These are phyloP conservation scores for Pseudococcus viburni DNA, from an alignment of 2,888 invertebrate genomes.

Conservation along the genomic window DNA sequence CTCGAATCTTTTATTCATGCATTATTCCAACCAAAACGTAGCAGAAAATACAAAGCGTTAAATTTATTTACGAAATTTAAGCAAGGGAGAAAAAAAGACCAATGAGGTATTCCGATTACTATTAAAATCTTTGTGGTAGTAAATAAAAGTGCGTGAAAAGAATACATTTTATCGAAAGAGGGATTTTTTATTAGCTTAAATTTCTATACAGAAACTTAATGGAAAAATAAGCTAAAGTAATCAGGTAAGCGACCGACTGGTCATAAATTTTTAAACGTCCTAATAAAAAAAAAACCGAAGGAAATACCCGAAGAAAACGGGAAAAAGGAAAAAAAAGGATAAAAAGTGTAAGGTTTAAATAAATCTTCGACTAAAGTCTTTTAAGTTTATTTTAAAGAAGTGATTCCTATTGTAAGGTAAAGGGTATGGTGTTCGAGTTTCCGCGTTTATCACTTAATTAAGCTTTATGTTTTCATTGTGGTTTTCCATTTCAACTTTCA, in stretches of 20 bases:
- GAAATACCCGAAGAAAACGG: slow-evolving; percentile 54
- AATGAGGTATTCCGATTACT: slow-evolving; percentile 49
- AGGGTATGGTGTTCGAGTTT: slow-evolving; percentile 56
- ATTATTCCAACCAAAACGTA: slow-evolving; percentile 10
- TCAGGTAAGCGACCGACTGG: slow-evolving; percentile 65
- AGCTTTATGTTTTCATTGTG: slow-evolving; percentile 66
- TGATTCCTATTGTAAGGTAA: slow-evolving; percentile 56
- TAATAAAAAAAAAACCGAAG: slow-evolving; percentile 50
- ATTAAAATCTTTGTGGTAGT: slow-evolving; percentile 52
- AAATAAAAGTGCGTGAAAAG: slow-evolving; percentile 66
- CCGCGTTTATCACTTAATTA: slow-evolving; percentile 66
- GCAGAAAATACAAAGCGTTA: slow-evolving; percentile 44
- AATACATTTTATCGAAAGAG: slow-evolving; percentile 64
- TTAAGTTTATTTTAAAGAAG: slow-evolving; percentile 64
- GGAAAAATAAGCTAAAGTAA: slow-evolving; percentile 66
- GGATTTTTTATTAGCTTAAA: slow-evolving; percentile 65
- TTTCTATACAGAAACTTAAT: slow-evolving; percentile 64
- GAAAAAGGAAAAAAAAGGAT: slow-evolving; percentile 26
- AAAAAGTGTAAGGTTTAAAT: slow-evolving; percentile 65
- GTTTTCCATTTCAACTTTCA: slow-evolving; percentile 58
- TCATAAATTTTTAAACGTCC: slow-evolving; percentile 65
- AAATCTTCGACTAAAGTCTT: slow-evolving; percentile 60
- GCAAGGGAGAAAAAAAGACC: slow-evolving; percentile 2
- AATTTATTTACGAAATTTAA: slow-evolving; percentile 55
- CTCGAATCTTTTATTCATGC: slow-evolving; percentile 53